Conservation (phyloP, 2,113 vertebrate species). For the Pyxicephalus adspersus region DNA sequence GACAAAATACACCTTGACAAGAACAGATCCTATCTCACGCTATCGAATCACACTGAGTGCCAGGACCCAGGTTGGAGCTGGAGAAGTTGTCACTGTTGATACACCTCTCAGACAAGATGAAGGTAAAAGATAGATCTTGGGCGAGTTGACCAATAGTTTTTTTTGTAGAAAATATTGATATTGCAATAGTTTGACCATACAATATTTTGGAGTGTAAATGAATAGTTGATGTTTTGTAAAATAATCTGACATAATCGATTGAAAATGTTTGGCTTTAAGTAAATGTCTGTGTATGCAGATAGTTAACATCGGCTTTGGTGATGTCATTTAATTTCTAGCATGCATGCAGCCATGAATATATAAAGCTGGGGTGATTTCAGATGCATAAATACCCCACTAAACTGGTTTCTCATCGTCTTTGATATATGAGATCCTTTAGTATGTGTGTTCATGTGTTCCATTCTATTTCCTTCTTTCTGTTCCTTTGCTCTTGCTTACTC, state of each 20-base stretch:
- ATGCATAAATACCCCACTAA: neutral
- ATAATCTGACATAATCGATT: neutral
- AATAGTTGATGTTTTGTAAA: neutral
- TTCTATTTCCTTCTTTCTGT: constrained; percentile 49
- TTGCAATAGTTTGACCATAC: neutral
- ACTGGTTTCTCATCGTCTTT: neutral
- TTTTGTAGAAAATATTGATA: neutral
- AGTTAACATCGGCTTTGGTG: too few species aligned
- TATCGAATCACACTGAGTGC: constrained; percentile 88
- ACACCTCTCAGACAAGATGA: constrained; percentile 85
- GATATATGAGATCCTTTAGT: neutral
- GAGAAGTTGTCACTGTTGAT: constrained; percentile 77
- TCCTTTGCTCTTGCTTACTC: constrained; percentile 66
- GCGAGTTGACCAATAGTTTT: neutral
- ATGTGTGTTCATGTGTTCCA: constrained; percentile 2
- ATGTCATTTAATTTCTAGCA: too few species aligned
- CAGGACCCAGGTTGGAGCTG: constrained; percentile 86
- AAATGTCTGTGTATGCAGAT: too few species aligned
- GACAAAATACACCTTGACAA: constrained; percentile 79
- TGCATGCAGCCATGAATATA: neutral
- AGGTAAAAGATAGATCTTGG: constrained; percentile 72
- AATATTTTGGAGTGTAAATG: neutral
- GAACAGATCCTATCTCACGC: constrained; percentile 81
- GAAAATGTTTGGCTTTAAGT: neutral
- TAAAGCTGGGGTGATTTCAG: neutral